Evolutionary conservation across 2,113 vertebrate species (phyloP), one percentile per base, ranked within the genome.

Genomic region (Siniperca knerii): DNA sequence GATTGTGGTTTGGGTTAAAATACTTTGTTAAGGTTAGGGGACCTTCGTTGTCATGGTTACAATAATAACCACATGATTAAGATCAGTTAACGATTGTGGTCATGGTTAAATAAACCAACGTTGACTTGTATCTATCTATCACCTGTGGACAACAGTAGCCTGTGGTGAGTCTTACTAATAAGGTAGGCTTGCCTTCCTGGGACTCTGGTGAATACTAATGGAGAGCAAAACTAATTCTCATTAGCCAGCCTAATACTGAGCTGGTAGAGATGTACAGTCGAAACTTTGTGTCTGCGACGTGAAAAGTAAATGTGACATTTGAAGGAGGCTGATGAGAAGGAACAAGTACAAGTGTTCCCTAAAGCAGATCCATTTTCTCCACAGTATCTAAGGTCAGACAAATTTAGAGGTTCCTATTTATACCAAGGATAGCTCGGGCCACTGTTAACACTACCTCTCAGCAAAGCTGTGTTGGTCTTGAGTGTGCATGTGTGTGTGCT

Each of bases 291-390:
- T 78, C 91, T 81, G 74, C 7, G 50, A 90, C 84, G 77, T 79
- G 83, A 88, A 89, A 90, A 73, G 65, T 79, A 77, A 83, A 90
- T 85, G 79, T 93, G 90, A 92, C 92, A 93, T 92, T 92, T 82
- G 80, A 88, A 72, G 69, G 82, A 77, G 65, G 87, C 82, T 90
- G 90, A 91, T 77, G 77, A 65, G 78, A 89, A 88, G 82, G 77
- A 83, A 89, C 80, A 90, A 90, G 90, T 74, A 89, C 90, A 84
- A 90, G 84, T n/a, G 78, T 82, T 86, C 90, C 93, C 92, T 72
- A 37, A 12, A 90, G 92, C 90, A 20, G 70, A 84, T 79, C 68
- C 72, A 64, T 81, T 89, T 87, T 82, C 85, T 86, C 55, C 74
- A 60, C 58, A 37, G 71, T 58, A 20, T 85, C 80, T 80, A 64